phyloP scores from a whole-genome alignment of 2,797 vertebrate genomes.

The Intellagama lesueurii region DNA sequence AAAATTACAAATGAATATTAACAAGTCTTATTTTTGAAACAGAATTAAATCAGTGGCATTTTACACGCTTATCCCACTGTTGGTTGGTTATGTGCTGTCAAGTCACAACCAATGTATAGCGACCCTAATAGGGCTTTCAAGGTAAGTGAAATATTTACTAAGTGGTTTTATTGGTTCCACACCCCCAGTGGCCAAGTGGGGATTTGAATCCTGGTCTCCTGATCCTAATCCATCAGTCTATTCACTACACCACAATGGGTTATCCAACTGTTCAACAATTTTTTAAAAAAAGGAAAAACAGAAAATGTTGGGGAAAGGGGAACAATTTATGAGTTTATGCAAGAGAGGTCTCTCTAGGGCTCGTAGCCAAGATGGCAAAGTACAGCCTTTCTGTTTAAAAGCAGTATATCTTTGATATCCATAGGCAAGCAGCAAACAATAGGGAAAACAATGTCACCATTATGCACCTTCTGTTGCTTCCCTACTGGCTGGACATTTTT shows the following conservation, averaged over 20 bases:
- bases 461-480: neutral
- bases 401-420: no score
- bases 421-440: no score
- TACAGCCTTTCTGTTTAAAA: neutral
- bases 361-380: neutral
- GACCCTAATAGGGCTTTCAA: no score
- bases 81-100: no score
- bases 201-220: no score
- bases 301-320: neutral
- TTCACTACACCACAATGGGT: no score
- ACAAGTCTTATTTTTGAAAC: neutral
- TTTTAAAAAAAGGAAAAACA: neutral
- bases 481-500: no score
- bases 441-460: neutral
- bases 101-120: no score
- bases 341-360: neutral
- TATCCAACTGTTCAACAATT: neutral
- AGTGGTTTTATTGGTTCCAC: no score
- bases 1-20: conserved; percentile 30
- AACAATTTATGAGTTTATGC: neutral
- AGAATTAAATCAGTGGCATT: neutral
- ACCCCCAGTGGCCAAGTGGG: no score
- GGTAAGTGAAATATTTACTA: no score
- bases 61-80: neutral
- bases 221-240: no score